phyloP scores from a whole-genome alignment of 2,888 invertebrate genomes.

The Dorcus hopei region DNA sequence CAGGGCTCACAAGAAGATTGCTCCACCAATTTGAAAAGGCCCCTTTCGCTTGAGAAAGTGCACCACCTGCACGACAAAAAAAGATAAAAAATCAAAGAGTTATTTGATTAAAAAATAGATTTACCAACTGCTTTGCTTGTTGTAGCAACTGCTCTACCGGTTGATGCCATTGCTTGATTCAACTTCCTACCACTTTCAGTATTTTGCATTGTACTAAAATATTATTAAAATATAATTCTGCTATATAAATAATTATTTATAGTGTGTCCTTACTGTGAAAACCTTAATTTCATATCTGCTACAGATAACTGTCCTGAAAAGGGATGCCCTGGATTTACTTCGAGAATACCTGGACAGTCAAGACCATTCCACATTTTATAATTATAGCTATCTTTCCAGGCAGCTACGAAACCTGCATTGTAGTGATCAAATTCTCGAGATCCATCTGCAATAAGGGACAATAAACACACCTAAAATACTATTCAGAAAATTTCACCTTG shows the following conservation, averaged over 20 bases:
- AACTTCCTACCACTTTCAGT: conserved; percentile 91
- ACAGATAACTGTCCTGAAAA: conserved; percentile 93
- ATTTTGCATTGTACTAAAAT: conserved; percentile 84
- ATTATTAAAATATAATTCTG: background rate
- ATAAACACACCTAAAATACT: background rate
- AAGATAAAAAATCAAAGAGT: conserved; percentile 1
- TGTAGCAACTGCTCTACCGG: conserved; percentile 84
- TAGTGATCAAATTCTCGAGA: conserved; percentile 83
- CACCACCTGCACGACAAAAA: conserved; percentile 60
- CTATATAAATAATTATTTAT: background rate
- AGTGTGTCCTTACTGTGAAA: conserved; percentile 75
- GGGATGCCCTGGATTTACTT: conserved; percentile 81
- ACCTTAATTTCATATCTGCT: conserved; percentile 86
- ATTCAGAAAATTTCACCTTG: conserved; percentile 54
- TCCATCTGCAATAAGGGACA: conserved; percentile 57
- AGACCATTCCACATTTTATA: conserved; percentile 80
- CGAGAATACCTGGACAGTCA: conserved; percentile 64
- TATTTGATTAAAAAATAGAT: conserved; percentile 26
- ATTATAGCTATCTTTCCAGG: conserved; percentile 86
- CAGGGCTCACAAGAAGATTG: conserved; percentile 58
- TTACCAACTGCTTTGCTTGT: conserved; percentile 71
- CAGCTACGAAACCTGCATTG: conserved; percentile 76
- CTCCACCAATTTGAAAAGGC: conserved; percentile 87
- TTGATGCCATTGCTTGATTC: conserved; percentile 88
- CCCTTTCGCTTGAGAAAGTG: conserved; percentile 83